phyloP scores from a whole-genome alignment of 2,113 vertebrate species.

The Zosterops japonicus region DNA sequence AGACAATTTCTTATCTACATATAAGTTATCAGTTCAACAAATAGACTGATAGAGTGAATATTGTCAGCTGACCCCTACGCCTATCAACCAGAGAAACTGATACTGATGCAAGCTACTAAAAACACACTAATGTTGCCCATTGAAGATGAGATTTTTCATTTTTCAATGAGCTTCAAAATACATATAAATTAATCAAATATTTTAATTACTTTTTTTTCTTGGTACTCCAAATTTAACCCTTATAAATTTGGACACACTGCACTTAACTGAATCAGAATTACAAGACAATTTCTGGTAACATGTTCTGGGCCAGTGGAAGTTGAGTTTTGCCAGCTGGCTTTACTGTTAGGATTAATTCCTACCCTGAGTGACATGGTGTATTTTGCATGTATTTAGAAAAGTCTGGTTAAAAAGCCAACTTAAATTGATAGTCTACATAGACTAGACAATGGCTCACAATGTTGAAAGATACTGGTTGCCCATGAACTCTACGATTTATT shows the following conservation, averaged over 20 bases:
- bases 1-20: not conserved
- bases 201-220: not conserved
- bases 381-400: not conserved
- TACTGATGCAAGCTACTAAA: not conserved
- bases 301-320: not conserved
- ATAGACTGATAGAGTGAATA: not conserved
- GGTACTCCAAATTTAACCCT: not conserved
- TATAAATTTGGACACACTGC: not conserved
- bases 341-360: not conserved
- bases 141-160: not conserved
- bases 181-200: not conserved
- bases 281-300: not conserved
- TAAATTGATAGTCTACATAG: not conserved
- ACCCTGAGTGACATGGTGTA: accelerated
- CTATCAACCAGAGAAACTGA: not conserved
- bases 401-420: not conserved
- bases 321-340: not conserved
- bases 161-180: not conserved
- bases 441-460: not conserved
- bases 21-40: not conserved
- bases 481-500: not conserved
- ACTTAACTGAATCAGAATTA: not conserved
- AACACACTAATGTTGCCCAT: accelerated
- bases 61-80: not conserved
- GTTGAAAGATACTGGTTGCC: not conserved